phyloP scores from a whole-genome alignment of 1,140 invertebrate genomes.

The Cataglyphis hispanica region DNA sequence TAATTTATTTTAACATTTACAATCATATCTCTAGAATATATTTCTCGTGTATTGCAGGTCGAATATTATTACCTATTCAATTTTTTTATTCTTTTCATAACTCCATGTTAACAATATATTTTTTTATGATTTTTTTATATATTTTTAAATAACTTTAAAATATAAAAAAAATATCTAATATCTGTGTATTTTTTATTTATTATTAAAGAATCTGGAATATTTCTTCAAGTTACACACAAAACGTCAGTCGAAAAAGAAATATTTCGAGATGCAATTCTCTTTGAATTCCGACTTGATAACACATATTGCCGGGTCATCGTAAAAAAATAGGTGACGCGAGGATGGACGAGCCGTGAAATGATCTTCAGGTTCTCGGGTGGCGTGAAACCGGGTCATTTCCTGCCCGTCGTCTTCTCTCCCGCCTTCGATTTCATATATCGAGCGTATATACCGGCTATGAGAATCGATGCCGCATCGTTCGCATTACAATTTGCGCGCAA shows the following conservation, averaged over 20 bases:
- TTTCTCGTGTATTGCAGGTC: slow-evolving; percentile 1
- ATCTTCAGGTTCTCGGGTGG: slow-evolving; percentile 26
- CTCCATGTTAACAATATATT: background rate
- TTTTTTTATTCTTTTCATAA: background rate
- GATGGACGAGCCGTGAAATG: background rate
- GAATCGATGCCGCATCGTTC: slow-evolving; percentile 42
- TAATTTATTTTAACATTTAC: slow-evolving; percentile 27
- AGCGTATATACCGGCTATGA: slow-evolving; percentile 46
- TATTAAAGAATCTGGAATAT: background rate
- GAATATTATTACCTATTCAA: background rate
- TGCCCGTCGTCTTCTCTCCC: slow-evolving; percentile 61
- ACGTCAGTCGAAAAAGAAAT: background rate
- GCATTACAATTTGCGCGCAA: slow-evolving; percentile 76
- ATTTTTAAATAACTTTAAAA: background rate
- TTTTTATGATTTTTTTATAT: background rate
- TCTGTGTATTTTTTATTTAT: background rate
- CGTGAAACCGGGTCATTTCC: slow-evolving; percentile 74
- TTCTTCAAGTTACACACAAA: background rate
- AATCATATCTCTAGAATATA: background rate
- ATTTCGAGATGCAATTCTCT: background rate
- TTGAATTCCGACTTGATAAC: background rate
- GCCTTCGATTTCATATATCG: slow-evolving; percentile 70
- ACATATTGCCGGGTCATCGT: slow-evolving; percentile 6
- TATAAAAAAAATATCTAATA: background rate
- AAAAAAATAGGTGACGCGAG: background rate